Conservation (phyloP, 2,113 vertebrate species). For the Guaruba guarouba region DNA sequence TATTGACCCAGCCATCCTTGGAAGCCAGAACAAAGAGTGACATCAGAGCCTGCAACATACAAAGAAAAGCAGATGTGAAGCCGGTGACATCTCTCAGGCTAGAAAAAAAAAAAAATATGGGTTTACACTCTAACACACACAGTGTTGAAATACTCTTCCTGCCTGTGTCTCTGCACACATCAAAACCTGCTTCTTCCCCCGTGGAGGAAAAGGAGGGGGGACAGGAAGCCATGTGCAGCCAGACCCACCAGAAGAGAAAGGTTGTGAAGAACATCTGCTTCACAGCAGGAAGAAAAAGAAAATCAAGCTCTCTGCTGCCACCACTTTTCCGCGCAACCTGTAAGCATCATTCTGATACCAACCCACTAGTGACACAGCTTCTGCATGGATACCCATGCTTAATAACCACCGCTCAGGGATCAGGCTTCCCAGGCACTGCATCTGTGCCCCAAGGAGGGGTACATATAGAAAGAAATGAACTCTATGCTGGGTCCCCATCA, state of each 20-base stretch:
- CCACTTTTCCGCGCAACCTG: neutral
- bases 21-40: constrained; percentile 97
- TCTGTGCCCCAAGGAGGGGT: neutral
- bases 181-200: neutral
- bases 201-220: neutral
- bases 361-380: neutral
- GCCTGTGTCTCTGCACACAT: neutral
- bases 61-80: neutral
- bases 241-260: neutral
- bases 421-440: neutral
- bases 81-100: neutral
- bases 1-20: constrained; percentile 99
- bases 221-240: neutral
- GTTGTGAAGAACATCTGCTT: neutral
- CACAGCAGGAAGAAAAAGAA: neutral
- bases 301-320: constrained; percentile 18
- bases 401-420: neutral
- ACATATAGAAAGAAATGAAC: neutral
- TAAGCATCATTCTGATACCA: neutral
- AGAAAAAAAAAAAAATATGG: neutral
- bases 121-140: neutral
- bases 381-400: neutral
- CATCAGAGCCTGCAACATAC: constrained; percentile 89
- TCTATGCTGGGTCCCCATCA: neutral
- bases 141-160: neutral